Evolutionary conservation across 92 coral and sea anemone genomes (phyloP).

Genomic region (Porites cylindrica): DNA sequence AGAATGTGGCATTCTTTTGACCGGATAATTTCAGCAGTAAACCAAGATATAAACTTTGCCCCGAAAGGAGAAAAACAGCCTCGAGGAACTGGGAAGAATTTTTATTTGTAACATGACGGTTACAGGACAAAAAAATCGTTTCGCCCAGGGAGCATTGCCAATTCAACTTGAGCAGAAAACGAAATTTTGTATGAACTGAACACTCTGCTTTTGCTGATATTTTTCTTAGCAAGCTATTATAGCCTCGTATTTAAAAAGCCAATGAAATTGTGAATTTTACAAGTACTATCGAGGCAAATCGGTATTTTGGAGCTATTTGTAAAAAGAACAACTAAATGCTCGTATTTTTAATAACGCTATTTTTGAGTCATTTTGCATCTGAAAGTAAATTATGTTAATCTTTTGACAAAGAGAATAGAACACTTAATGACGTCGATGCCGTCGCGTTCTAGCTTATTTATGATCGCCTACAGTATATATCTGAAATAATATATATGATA

Average conservation of each 20-base stretch:
- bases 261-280: neutral
- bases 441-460: neutral
- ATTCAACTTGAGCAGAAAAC: neutral
- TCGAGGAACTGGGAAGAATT: no score
- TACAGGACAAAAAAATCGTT: no score
- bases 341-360: constrained; percentile 29
- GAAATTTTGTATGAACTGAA: neutral
- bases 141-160: no score
- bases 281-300: neutral
- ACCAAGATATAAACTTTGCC: no score
- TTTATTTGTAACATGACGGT: no score
- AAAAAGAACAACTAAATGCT: neutral
- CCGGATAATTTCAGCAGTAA: no score
- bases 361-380: constrained; percentile 2
- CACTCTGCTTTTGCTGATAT: no score
- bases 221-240: neutral
- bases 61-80: neutral
- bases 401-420: neutral
- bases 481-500: no score
- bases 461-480: no score
- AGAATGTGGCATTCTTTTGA: no score
- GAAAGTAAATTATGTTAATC: constrained; percentile 31
- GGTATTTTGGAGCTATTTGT: neutral
- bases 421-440: neutral
- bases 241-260: neutral